These are phyloP conservation scores for Nerophis lumbriciformis DNA, from an alignment of 2,113 vertebrate species.

Conservation along the genomic window DNA sequence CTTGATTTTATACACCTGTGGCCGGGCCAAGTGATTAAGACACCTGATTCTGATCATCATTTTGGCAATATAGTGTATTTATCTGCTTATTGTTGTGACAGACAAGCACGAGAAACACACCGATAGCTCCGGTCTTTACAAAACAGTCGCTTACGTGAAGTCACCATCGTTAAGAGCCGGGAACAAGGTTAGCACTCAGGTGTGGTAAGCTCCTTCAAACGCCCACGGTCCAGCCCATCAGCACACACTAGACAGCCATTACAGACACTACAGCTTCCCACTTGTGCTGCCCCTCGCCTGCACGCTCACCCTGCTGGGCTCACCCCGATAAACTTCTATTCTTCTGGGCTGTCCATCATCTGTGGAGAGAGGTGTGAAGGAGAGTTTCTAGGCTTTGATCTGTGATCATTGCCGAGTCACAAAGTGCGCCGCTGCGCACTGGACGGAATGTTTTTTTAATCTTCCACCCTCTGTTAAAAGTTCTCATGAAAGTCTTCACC, in stretches of 20 bases:
- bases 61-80: not conserved
- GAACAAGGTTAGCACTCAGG: slow-evolving; percentile 36
- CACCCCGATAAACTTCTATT: slow-evolving; percentile 31
- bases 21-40: too few species aligned
- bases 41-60: too few species aligned
- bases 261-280: slow-evolving; percentile 43
- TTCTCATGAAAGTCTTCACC: slow-evolving; percentile 12
- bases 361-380: slow-evolving; percentile 2
- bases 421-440: slow-evolving; percentile 1
- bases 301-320: slow-evolving; percentile 24
- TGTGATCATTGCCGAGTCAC: slow-evolving; percentile 21
- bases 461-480: slow-evolving; percentile 33
- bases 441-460: slow-evolving; percentile 29
- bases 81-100: not conserved
- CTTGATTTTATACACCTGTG: too few species aligned
- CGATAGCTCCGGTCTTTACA: slow-evolving; percentile 7
- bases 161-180: slow-evolving; percentile 20
- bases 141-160: slow-evolving; percentile 32
- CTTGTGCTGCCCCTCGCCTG: slow-evolving; percentile 39
- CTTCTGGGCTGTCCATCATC: slow-evolving; percentile 42
- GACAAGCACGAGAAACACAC: not conserved
- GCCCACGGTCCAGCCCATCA: slow-evolving; percentile 49
- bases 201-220: slow-evolving; percentile 52
- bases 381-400: slow-evolving; percentile 24
- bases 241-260: slow-evolving; percentile 45